Percentiles rank a stretch among this genome's conserved stretches.
Conservation (phyloP, 2,888 invertebrate species). For the Acronicta aceris region DNA sequence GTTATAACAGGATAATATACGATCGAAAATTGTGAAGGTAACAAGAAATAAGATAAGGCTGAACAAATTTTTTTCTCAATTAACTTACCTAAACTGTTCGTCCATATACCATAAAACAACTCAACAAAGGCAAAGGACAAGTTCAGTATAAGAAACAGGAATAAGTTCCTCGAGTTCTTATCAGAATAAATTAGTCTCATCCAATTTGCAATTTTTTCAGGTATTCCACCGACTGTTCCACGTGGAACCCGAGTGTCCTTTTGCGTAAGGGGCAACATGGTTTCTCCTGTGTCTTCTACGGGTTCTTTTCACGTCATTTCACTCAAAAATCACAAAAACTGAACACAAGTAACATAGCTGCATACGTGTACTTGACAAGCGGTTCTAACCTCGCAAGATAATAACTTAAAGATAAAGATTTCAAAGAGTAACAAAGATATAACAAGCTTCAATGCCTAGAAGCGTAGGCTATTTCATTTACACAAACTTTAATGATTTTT, state of each 20-base stretch:
- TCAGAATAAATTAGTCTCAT: constrained; percentile 97
- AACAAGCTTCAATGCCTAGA: constrained; percentile 23
- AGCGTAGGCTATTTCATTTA: constrained; percentile 43
- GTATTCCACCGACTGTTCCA: constrained; percentile 90
- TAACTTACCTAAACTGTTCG: constrained; percentile 93
- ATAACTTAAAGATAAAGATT: constrained; percentile 39
- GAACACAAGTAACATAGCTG: constrained; percentile 73
- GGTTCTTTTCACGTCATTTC: constrained; percentile 77
- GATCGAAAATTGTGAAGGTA: constrained; percentile 1
- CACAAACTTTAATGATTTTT: constrained; percentile 47
- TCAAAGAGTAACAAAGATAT: constrained; percentile 16
- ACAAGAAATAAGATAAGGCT: background rate
- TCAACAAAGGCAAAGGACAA: constrained; percentile 99
- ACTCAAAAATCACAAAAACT: constrained; percentile 74
- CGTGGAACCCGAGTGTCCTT: constrained; percentile 91
- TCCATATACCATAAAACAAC: constrained; percentile 96
- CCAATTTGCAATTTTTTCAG: constrained; percentile 94
- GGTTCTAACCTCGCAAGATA: constrained; percentile 78
- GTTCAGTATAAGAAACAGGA: constrained; percentile 97
- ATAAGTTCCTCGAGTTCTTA: constrained; percentile 97
- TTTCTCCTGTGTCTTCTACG: constrained; percentile 64
- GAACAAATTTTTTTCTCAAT: background rate
- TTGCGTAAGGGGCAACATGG: constrained; percentile 93
- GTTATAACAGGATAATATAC: constrained; percentile 14
- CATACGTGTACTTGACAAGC: constrained; percentile 86